Evolutionary conservation across 1,140 invertebrate genomes (phyloP).

Genomic region (Cyclargus thomasi): DNA sequence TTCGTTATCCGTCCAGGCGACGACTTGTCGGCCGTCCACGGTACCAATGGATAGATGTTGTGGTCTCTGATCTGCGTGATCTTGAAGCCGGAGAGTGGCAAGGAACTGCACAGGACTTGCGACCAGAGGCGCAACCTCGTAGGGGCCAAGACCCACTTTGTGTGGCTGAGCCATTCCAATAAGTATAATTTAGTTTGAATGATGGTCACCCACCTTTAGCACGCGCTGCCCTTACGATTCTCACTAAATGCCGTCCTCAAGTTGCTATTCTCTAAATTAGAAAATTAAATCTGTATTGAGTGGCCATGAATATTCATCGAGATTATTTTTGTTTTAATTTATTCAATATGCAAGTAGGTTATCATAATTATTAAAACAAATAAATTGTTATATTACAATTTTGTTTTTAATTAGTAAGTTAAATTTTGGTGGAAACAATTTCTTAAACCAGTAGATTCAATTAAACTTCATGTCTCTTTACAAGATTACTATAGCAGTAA

Average conservation of each 20-base stretch:
- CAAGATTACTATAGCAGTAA: no score
- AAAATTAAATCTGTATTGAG: constrained; percentile 66
- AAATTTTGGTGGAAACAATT: neutral
- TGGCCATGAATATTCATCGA: constrained; percentile 65
- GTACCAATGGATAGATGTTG: no score
- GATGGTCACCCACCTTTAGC: constrained; percentile 31
- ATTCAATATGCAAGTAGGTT: neutral
- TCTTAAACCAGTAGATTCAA: no score
- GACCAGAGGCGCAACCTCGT: no score
- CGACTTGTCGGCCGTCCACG: no score
- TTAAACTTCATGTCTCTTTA: no score
- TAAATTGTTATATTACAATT: neutral
- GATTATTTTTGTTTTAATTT: constrained; percentile 39
- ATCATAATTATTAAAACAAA: constrained; percentile 11
- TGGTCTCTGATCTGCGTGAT: no score
- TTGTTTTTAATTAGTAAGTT: neutral
- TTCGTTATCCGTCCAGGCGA: no score
- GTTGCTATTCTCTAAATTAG: constrained; percentile 52
- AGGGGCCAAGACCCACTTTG: no score
- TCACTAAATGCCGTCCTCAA: constrained; percentile 56
- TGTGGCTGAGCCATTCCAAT: no score
- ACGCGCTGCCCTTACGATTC: constrained; percentile 35
- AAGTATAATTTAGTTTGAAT: neutral
- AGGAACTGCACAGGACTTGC: no score
- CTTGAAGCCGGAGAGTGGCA: no score